Percentiles rank a stretch among this genome's conserved stretches.
phyloP scores from a whole-genome alignment of 2,797 vertebrate species.

The Dendrocincla fuliginosa region DNA sequence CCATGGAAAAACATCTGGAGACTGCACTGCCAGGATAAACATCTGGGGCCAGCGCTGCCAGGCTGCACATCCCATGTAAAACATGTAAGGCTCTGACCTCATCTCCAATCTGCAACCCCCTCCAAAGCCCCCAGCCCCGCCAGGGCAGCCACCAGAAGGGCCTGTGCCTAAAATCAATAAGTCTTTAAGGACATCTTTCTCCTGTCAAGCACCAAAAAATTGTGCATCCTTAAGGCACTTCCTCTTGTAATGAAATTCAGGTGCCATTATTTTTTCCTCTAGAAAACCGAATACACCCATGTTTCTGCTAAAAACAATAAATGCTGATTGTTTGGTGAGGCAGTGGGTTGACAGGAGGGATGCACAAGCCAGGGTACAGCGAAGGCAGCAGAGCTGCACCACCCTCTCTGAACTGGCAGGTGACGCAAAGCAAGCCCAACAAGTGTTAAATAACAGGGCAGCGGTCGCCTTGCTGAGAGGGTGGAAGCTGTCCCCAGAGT shows the following conservation, averaged over 20 bases:
- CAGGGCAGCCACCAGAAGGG: background rate
- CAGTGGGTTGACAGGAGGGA: rapidly evolving
- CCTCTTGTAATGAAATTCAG: background rate
- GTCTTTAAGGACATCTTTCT: rapidly evolving
- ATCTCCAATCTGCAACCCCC: rapidly evolving
- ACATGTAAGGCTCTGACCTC: rapidly evolving
- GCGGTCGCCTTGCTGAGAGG: slow-evolving; percentile 8
- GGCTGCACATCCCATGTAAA: rapidly evolving
- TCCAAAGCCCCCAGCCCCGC: background rate
- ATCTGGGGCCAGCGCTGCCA: background rate
- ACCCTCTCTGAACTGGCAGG: background rate
- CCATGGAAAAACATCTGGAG: background rate
- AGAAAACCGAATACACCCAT: rapidly evolving
- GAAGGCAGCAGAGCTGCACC: background rate
- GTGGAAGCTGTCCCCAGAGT: slow-evolving; percentile 27
- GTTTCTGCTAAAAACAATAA: background rate
- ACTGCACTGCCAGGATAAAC: background rate
- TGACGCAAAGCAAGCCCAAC: slow-evolving; percentile 46
- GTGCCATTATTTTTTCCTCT: background rate
- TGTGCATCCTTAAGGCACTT: background rate
- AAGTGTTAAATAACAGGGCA: slow-evolving; percentile 63
- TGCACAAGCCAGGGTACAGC: background rate
- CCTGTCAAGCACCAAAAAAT: background rate
- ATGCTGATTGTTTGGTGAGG: background rate
- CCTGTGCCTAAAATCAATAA: rapidly evolving